Percentiles rank a stretch among this genome's conserved stretches.
These are phyloP conservation scores for Redunca redunca DNA, from an alignment of 2,113 vertebrate genomes.

Conservation along the genomic window DNA sequence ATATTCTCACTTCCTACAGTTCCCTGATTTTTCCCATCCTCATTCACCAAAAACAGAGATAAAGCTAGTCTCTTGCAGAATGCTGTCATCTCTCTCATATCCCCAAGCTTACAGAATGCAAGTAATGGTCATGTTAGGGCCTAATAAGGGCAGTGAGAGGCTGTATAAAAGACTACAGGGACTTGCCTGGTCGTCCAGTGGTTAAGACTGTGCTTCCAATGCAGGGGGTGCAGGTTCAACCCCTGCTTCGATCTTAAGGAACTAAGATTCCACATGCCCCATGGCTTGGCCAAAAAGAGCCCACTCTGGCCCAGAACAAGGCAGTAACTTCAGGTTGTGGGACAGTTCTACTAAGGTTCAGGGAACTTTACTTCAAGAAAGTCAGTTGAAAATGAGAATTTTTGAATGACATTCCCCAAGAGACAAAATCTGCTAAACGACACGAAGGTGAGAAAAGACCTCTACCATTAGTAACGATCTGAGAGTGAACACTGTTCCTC, in stretches of 20 bases:
- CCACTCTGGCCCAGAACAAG: neutral
- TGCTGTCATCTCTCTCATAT: neutral
- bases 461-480: conserved; percentile 8
- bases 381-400: neutral
- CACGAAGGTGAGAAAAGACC: neutral
- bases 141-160: neutral
- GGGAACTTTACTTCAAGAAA: neutral
- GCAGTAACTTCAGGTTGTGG: neutral
- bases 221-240: neutral
- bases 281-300: neutral
- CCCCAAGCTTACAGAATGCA: neutral
- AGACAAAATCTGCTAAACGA: conserved; percentile 14
- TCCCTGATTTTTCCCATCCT: neutral
- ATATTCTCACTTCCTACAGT: neutral
- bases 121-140: neutral
- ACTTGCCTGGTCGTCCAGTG: neutral
- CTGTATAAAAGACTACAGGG: neutral
- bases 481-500: neutral
- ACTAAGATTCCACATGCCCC: neutral
- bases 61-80: neutral
- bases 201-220: neutral
- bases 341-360: neutral
- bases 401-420: neutral
- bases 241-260: neutral
- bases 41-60: neutral